A percentile compares a stretch with the other conserved stretches of the same genome.
Evolutionary conservation across 2,113 vertebrate genomes (phyloP).

Genomic region (Cheilinus undulatus): DNA sequence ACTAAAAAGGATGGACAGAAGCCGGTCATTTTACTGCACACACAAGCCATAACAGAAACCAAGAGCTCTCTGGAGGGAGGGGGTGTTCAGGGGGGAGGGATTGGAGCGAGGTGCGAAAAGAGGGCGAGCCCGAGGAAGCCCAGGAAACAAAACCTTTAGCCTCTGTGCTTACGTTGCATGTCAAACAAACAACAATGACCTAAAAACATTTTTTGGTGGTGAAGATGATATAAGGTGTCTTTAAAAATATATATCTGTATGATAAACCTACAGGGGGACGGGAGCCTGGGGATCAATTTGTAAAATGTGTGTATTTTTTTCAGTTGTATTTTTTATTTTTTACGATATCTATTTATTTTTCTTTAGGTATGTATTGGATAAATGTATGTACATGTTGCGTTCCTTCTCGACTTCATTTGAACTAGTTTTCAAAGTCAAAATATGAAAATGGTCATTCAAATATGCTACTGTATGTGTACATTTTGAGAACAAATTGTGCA

Average conservation of each 20-base stretch:
- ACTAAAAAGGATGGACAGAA: constrained; percentile 38
- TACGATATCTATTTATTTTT: constrained; percentile 86
- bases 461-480: constrained; percentile 83
- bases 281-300: constrained; percentile 82
- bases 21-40: constrained; percentile 73
- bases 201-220: constrained; percentile 72
- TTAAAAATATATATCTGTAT: constrained; percentile 78
- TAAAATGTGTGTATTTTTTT: constrained; percentile 88
- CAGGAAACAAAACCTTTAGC: constrained; percentile 77
- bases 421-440: constrained; percentile 82
- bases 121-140: constrained; percentile 39
- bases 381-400: constrained; percentile 84
- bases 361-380: constrained; percentile 86
- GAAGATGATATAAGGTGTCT: constrained; percentile 76
- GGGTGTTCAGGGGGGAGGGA: constrained; percentile 8
- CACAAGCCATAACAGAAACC: constrained; percentile 82
- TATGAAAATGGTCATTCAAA: constrained; percentile 80
- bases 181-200: constrained; percentile 80
- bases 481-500: constrained; percentile 83
- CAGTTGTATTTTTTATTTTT: constrained; percentile 87
- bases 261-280: constrained; percentile 72
- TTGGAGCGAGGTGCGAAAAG: constrained; percentile 27
- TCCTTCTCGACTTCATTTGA: constrained; percentile 81
- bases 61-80: constrained; percentile 31
- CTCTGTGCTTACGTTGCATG: constrained; percentile 88